Percentiles rank a stretch among this genome's conserved stretches.
Evolutionary conservation across 37 sponge, comb jelly and placozoan genomes (phyloP).

Genomic region (Agelas oroides): DNA sequence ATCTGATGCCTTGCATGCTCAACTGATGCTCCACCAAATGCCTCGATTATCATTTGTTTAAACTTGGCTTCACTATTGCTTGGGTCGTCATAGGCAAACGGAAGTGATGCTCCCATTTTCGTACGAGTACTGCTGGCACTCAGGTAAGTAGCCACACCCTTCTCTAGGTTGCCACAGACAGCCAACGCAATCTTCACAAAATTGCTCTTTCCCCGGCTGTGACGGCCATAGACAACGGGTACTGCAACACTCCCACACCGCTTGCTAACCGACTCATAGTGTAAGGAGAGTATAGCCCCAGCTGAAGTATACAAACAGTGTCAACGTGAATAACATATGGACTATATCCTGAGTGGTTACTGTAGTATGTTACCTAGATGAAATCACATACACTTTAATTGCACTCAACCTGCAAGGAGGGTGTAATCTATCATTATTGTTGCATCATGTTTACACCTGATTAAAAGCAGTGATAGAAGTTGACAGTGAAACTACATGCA

Average conservation of each 20-base stretch:
- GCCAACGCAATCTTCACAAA: conserved; percentile 18
- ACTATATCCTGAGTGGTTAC: too few species aligned
- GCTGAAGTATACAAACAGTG: too few species aligned
- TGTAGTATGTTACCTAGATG: too few species aligned
- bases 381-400: too few species aligned
- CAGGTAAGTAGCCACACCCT: conserved; percentile 3
- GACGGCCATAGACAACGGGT: conserved; percentile 13
- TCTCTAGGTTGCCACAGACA: conserved; percentile 10
- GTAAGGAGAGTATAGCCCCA: conserved; percentile 8
- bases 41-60: conserved; percentile 23
- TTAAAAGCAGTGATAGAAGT: too few species aligned
- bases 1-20: background rate
- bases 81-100: conserved; percentile 27
- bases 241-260: conserved; percentile 34
- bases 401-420: too few species aligned
- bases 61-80: conserved; percentile 17
- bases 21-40: conserved; percentile 19
- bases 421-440: too few species aligned
- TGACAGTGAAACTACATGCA: too few species aligned
- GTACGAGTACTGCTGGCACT: background rate
- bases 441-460: too few species aligned
- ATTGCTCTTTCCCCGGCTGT: conserved; percentile 21
- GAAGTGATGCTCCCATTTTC: conserved; percentile 8
- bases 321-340: too few species aligned
- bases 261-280: conserved; percentile 1